Evolutionary conservation across 2,888 invertebrate species (phyloP).

Genomic region (Therioaphis trifolii): DNA sequence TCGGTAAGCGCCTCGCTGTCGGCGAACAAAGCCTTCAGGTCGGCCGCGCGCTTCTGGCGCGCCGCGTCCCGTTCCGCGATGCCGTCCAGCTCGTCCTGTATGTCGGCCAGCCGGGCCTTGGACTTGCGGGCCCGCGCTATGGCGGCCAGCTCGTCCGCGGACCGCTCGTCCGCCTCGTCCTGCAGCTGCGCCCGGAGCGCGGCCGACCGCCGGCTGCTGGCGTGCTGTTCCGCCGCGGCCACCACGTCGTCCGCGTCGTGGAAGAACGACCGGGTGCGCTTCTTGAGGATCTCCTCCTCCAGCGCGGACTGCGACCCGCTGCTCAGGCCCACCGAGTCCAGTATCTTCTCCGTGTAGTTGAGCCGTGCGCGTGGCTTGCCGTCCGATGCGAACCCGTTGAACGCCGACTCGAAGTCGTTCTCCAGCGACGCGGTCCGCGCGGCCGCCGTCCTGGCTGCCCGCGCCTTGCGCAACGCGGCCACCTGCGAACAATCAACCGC

Average conservation of each 20-base stretch:
- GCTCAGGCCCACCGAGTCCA: slow-evolving; percentile 74
- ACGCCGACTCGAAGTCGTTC: slow-evolving; percentile 72
- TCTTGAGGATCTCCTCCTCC: slow-evolving; percentile 66
- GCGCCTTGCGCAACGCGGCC: slow-evolving; percentile 41
- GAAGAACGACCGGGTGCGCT: slow-evolving; percentile 64
- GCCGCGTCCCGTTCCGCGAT: slow-evolving; percentile 77
- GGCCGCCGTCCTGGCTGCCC: slow-evolving; percentile 57
- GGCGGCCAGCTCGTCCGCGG: slow-evolving; percentile 71
- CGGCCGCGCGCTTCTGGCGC: slow-evolving; percentile 79
- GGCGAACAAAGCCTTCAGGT: slow-evolving; percentile 77
- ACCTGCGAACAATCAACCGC: slow-evolving; percentile 12
- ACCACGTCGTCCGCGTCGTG: slow-evolving; percentile 61
- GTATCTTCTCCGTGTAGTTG: slow-evolving; percentile 75
- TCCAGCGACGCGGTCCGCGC: slow-evolving; percentile 71
- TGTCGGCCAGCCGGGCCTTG: slow-evolving; percentile 77
- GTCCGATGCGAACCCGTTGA: slow-evolving; percentile 52
- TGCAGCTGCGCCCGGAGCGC: slow-evolving; percentile 76
- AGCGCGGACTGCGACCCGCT: slow-evolving; percentile 65
- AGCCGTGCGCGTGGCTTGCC: slow-evolving; percentile 66
- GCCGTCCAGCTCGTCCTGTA: slow-evolving; percentile 82
- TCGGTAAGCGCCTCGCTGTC: slow-evolving; percentile 69
- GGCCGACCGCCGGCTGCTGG: slow-evolving; percentile 76
- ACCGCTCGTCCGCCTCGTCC: slow-evolving; percentile 81
- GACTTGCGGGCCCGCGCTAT: slow-evolving; percentile 76
- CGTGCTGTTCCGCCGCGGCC: slow-evolving; percentile 68